Evolutionary conservation across 2,797 vertebrate genomes (phyloP), one percentile per base, ranked within the genome.

Genomic region (Scomberomorus guttatus): DNA sequence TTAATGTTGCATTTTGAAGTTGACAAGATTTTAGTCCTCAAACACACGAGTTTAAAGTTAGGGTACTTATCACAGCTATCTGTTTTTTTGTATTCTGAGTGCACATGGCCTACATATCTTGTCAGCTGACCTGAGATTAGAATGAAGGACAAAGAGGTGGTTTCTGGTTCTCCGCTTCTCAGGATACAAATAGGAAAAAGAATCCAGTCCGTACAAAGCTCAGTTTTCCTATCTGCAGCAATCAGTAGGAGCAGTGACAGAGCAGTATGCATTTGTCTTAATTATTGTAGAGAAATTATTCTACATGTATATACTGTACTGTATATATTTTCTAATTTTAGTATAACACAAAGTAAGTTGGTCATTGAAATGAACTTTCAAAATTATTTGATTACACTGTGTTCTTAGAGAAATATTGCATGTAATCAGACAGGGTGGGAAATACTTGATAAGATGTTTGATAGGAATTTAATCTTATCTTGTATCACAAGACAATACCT

Each of bases 1-100:
- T 54, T 59, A 3, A 39, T 29, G 3, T 50, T 39, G 37, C 29
- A 61, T 39, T 46, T 22, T 25, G 22, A 55, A 48, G 39, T 42
- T n/a, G 10, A 54, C 14, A 27, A 15, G 44, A 34, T 39, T 48
- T 65, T 66, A 27, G 27, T 71, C 46, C 22, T 50, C 32, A 27
- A 52, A 62, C n/a, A 78, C 27, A 37, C 18, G 6, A 32, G 29
- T 17, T 60, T 9, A 8, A 62, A n/a, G n/a, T n/a, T n/a, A 44
- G 29, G 12, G 42, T 62, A 50, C 15, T 63, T 75, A 37, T 59
- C 32, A 42, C 42, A 50, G 55, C 65, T 46, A 81, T 85, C 76
- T 84, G 74, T 70, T 86, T 77, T 77, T 89, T 85, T 25, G 61
- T 81, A 61, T 84, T 84, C 48, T 60, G 67, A 67, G 42, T 1